Base-by-base conservation (phyloP, 1,140 invertebrate species). In the Mactra quadrangularis region DNA sequence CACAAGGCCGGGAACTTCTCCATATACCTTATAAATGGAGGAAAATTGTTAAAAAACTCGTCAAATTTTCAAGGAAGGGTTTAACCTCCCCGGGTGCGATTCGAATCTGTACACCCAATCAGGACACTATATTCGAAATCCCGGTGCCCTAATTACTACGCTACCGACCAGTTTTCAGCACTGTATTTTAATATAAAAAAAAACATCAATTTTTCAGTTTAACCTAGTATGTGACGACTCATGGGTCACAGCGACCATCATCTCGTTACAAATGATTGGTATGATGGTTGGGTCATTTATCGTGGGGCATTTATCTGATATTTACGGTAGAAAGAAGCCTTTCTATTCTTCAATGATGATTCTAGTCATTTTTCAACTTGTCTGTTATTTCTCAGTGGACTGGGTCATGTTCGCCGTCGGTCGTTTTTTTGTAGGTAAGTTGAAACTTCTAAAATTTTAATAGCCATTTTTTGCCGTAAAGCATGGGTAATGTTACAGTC, bases 191-290 rank as follows among this genome's bases (percentile, higher is more conserved):
- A n/a, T n/a, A n/a, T 22, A 27, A n/a, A 27, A 19, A 9, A n/a
- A 55, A 50, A 11, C 47, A 50, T 13, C 47, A 13, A n/a, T n/a
- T 50, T 68, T 79, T 57, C 62, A 82, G 78, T 82, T 71, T 57
- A 45, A 71, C 29, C 41, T 82, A 22, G 68, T 82, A 11, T 82
- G 78, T 53, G 57, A 72, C 57, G 19, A 57, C 2, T 79, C 76
- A 3, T 79, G 76, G 76, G 64, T 79, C 2, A 79, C 62, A 17
- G 76, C 76, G 22, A 82, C 31, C 19, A 62, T 71, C 3, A 82
- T 45, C 15, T 68, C 66, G 4, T 47, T 82, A n/a, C 78, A 82
- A 52, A 82, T 82, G 78, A 45, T 47, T 29, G 78, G 78, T 13
- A 72, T 82, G 66, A 52, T 68, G 47, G 22, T 72, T 3, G 78